Conservation (phyloP, 2,888 invertebrate species). For the Lasioglossum oenotherae region DNA sequence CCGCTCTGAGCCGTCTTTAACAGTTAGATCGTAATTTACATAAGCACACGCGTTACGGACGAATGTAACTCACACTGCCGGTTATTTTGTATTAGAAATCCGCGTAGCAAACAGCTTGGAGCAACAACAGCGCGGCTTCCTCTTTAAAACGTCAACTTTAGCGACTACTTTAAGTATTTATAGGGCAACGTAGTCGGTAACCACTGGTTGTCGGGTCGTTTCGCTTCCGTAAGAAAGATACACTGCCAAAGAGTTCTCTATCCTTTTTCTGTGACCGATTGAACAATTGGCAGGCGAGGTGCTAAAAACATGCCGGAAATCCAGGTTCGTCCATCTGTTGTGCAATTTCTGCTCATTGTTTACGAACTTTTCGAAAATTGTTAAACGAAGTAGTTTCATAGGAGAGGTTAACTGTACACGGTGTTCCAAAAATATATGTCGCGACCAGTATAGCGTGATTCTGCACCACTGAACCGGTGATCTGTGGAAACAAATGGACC, state of each 20-base stretch:
- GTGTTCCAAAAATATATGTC: too few species aligned
- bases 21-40: constrained; percentile 58
- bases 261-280: background rate
- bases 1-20: constrained; percentile 38
- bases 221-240: background rate
- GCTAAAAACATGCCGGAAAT: background rate
- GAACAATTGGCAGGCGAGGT: background rate
- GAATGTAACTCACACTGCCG: constrained; percentile 1
- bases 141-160: constrained; percentile 39
- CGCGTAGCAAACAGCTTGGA: constrained; percentile 35
- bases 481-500: too few species aligned
- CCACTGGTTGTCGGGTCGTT: constrained; percentile 6
- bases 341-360: background rate
- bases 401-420: too few species aligned
- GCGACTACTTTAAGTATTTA: constrained; percentile 37
- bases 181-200: constrained; percentile 31
- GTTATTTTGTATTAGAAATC: constrained; percentile 50
- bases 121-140: background rate
- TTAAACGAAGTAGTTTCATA: background rate
- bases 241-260: constrained; percentile 3
- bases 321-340: background rate
- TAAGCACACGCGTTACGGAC: constrained; percentile 40
- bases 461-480: too few species aligned
- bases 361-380: background rate
- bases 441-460: too few species aligned